Evolutionary conservation across 2,113 vertebrate species (phyloP).

Genomic region (Xiphophorus maculatus): DNA sequence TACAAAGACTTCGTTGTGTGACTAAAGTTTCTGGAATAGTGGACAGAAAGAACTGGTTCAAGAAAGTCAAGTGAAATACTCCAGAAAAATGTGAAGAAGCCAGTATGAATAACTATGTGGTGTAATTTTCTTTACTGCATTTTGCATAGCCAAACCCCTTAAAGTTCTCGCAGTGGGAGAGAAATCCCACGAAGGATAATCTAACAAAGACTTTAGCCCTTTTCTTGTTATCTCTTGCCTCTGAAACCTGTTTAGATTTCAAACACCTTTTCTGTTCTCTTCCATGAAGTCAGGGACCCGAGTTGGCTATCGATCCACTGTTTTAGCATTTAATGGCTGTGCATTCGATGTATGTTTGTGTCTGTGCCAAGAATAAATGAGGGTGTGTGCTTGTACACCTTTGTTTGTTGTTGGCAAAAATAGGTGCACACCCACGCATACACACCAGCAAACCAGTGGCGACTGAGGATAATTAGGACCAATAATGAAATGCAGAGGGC

Average conservation of each 20-base stretch:
- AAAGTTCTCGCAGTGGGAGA: conserved; percentile 31
- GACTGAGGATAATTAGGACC: conserved; percentile 74
- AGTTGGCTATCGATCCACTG: conserved; percentile 61
- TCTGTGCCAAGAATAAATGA: conserved; percentile 61
- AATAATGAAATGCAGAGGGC: conserved; percentile 71
- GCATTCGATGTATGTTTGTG: conserved; percentile 63
- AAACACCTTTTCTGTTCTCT: conserved; percentile 53
- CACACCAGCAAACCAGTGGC: conserved; percentile 46
- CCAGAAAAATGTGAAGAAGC: background rate
- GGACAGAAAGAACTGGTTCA: background rate
- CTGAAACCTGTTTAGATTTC: conserved; percentile 60
- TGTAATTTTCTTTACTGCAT: conserved; percentile 5
- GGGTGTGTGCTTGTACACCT: conserved; percentile 41
- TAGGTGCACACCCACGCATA: conserved; percentile 22
- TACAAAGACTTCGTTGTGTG: too few species aligned
- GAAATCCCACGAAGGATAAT: conserved; percentile 61
- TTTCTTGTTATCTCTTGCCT: conserved; percentile 35
- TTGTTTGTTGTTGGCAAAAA: conserved; percentile 55
- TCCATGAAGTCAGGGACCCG: conserved; percentile 61
- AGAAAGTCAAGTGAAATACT: background rate
- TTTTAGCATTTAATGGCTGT: conserved; percentile 53
- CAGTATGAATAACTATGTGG: too few species aligned
- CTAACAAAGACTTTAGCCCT: conserved; percentile 52
- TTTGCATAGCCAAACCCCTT: conserved; percentile 24
- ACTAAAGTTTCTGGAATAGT: background rate